Evolutionary conservation across 2,797 vertebrate species (phyloP).

Genomic region (Lithobates sylvaticus): DNA sequence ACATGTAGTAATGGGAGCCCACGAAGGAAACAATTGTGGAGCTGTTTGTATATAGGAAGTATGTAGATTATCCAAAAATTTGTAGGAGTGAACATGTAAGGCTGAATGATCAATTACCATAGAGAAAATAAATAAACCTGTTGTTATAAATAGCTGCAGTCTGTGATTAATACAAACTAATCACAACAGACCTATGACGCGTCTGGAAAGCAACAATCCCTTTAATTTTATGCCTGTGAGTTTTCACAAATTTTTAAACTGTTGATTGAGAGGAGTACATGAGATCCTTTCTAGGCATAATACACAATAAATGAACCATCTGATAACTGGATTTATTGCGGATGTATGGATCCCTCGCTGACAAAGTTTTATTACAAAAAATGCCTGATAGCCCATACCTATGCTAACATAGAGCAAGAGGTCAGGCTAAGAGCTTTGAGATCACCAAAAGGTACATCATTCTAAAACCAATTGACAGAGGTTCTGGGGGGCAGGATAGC

Average conservation of each 20-base stretch:
- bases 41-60: neutral
- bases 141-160: no score
- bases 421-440: conserved; percentile 48
- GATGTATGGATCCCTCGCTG: neutral
- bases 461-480: conserved; percentile 58
- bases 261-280: neutral
- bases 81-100: no score
- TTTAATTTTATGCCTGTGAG: no score
- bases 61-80: neutral
- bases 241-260: neutral
- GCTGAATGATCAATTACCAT: no score
- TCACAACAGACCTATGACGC: no score
- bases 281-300: neutral
- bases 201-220: no score
- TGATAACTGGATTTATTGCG: neutral
- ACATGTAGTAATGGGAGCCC: neutral
- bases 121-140: no score
- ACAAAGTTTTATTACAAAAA: conserved; percentile 18
- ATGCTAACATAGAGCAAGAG: conserved; percentile 42
- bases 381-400: conserved; percentile 32
- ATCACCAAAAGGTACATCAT: conserved; percentile 59
- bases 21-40: neutral
- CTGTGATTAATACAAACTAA: no score
- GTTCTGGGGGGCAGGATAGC: conserved; percentile 55
- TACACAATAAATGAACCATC: neutral